Evolutionary conservation across 2,888 invertebrate genomes (phyloP), one percentile per base, ranked within the genome.

Genomic region (Allygus modestus): DNA sequence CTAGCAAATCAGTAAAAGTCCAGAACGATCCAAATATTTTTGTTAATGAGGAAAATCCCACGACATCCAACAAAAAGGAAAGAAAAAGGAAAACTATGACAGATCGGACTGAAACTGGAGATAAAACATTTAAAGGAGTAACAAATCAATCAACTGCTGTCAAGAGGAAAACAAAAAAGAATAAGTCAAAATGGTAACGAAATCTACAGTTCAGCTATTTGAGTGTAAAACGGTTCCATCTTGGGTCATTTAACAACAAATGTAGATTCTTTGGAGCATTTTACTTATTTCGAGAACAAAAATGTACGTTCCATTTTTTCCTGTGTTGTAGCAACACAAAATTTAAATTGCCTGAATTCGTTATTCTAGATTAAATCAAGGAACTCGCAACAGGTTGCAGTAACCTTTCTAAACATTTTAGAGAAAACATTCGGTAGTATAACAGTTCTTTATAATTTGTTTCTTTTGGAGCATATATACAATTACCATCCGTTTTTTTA

Each of bases 371-470:
- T 23, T 9, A 58, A 58, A 2, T 58, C 5, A 58, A 26, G 12
- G 26, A 58, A 58, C 58, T 58, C 7, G 20, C 26, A 23, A 58
- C 26, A 23, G 58, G 58, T 20, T 23, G 26, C 58, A 26, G 15
- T 23, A 26, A 58, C 5, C 20, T 58, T 20, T 58, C 58, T 23
- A 58, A 26, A 58, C 15, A 58, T 15, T 58, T 58, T 58, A 58
- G 58, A 58, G 20, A 20, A 23, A 58, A 58, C 58, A 58, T 58
- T 58, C 58, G 58, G 26, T 20, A 58, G 23, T 58, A 58, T 26
- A 58, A 58, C 58, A 58, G 26, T 58, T 20, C 58, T 23, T 23
- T 26, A 20, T 58, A 1, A 23, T 58, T 58, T 58, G 58, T 58
- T 9, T 58, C 58, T 58, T 58, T 58, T 58, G 58, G 58, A 7